phyloP scores from a whole-genome alignment of 2,888 invertebrate species.

The Euphydryas editha region DNA sequence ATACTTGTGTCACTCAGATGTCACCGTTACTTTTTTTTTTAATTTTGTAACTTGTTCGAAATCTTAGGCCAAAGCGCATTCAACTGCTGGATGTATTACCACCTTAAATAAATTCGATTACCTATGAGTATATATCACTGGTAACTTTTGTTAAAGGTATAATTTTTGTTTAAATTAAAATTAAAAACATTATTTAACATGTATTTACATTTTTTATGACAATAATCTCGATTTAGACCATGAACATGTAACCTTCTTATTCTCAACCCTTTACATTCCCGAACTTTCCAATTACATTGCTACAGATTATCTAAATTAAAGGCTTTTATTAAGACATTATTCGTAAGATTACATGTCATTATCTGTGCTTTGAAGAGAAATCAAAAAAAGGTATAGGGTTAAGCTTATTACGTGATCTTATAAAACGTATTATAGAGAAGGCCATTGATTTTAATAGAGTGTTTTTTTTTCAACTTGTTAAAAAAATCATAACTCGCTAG shows the following conservation, averaged over 20 bases:
- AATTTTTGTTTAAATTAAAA: not conserved
- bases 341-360: slow-evolving; percentile 27
- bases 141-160: no score
- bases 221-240: not conserved
- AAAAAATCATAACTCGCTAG: no score
- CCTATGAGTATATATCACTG: no score
- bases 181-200: not conserved
- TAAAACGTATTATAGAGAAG: slow-evolving; percentile 1
- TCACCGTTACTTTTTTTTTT: slow-evolving; percentile 24
- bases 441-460: not conserved
- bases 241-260: not conserved
- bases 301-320: slow-evolving; percentile 23
- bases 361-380: slow-evolving; percentile 23
- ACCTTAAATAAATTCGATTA: no score
- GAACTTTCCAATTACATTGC: slow-evolving; percentile 13
- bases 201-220: not conserved
- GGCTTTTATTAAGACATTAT: slow-evolving; percentile 26
- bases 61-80: not conserved
- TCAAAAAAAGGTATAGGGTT: slow-evolving; percentile 19
- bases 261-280: slow-evolving; percentile 5
- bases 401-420: slow-evolving; percentile 30
- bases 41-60: not conserved
- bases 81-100: no score
- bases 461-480: no score
- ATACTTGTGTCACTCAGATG: slow-evolving; percentile 32